Percentiles rank a stretch among this genome's conserved stretches.
phyloP scores from a whole-genome alignment of 2,113 vertebrate genomes.

The Amphiprion ocellaris region DNA sequence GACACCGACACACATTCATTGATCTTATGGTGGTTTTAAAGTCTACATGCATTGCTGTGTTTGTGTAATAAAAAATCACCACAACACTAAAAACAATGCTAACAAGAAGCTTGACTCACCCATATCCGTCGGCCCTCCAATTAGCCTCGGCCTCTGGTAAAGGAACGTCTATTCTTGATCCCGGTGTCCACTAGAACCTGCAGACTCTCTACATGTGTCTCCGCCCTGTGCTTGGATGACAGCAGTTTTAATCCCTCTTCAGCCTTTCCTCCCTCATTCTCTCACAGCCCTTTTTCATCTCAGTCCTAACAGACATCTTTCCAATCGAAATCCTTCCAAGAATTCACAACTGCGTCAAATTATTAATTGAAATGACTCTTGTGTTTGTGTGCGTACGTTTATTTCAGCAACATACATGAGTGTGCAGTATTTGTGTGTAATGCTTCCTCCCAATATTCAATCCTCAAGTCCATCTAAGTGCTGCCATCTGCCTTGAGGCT shows the following conservation, averaged over 20 bases:
- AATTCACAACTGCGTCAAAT: not conserved
- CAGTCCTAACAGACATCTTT: not conserved
- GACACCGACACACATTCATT: no score
- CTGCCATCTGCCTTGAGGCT: constrained; percentile 69
- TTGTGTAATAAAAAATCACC: not conserved
- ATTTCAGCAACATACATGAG: not conserved
- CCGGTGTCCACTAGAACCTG: constrained; percentile 1
- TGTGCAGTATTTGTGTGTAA: not conserved
- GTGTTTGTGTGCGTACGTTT: not conserved
- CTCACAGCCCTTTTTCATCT: not conserved
- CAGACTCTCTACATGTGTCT: not conserved
- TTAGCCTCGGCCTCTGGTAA: not conserved
- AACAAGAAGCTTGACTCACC: constrained; percentile 44
- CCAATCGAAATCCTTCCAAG: not conserved
- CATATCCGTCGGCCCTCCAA: not conserved
- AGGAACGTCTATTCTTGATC: not conserved
- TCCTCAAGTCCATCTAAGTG: constrained; percentile 6
- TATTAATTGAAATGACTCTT: not conserved
- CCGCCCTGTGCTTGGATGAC: constrained; percentile 24
- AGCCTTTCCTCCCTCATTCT: constrained; percentile 38
- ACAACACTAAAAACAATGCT: no score
- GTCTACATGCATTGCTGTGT: not conserved
- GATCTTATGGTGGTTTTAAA: no score
- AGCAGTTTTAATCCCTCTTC: constrained; percentile 67
- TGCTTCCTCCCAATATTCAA: not conserved